These are phyloP conservation scores for Genyomyrus donnyi DNA, from an alignment of 2,113 vertebrate species.

Conservation along the genomic window DNA sequence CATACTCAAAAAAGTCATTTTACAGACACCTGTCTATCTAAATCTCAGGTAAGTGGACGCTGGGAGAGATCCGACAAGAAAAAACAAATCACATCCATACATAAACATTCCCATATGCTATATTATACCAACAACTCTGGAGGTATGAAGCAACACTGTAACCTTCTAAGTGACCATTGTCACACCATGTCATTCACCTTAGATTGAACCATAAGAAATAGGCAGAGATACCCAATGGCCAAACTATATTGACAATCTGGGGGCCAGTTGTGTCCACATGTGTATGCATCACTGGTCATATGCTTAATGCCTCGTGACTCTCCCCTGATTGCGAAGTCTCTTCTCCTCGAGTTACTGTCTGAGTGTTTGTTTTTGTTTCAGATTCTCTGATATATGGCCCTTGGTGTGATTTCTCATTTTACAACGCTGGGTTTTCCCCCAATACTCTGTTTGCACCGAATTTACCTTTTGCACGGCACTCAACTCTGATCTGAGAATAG, in stretches of 20 bases:
- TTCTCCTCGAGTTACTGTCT: not conserved
- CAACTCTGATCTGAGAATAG: not conserved
- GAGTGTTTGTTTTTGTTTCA: not conserved
- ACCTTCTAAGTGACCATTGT: not conserved
- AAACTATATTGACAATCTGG: not conserved
- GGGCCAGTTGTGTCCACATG: not conserved
- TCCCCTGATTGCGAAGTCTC: not conserved
- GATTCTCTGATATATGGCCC: not conserved
- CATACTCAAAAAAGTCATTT: not conserved
- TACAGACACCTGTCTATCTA: not conserved
- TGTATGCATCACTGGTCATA: not conserved
- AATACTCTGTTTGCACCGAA: not conserved
- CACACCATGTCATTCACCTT: too few relatives aligned
- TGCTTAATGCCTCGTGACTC: not conserved
- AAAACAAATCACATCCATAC: not conserved
- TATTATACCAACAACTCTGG: not conserved
- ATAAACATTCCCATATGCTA: not conserved
- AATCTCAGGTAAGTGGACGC: not conserved
- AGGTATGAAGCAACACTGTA: not conserved
- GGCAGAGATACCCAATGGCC: not conserved
- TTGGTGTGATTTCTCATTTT: not conserved
- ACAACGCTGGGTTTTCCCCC: not conserved
- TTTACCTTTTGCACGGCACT: not conserved
- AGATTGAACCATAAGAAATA: not conserved
- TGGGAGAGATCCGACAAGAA: not conserved